These are phyloP conservation scores for Euclidia mi DNA, from an alignment of 2,888 invertebrate genomes.

Conservation along the genomic window DNA sequence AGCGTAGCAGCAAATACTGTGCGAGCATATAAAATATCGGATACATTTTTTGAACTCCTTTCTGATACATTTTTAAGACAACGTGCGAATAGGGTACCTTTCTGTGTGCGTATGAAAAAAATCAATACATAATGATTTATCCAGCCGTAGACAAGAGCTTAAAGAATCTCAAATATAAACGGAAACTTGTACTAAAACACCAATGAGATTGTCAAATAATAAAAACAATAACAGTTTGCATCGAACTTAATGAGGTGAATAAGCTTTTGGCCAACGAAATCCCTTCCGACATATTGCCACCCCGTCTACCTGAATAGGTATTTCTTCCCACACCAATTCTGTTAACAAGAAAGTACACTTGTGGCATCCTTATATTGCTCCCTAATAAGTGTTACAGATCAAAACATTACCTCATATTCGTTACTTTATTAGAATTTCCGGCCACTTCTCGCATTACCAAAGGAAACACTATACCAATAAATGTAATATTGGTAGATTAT, in stretches of 20 bases:
- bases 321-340: neutral
- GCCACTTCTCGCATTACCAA: conserved; percentile 16
- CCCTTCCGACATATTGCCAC: neutral
- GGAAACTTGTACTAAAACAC: no score
- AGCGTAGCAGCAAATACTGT: no score
- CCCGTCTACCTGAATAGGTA: neutral
- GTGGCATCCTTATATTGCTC: neutral
- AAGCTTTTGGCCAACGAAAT: neutral
- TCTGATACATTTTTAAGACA: no score
- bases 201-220: no score
- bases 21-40: no score
- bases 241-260: neutral
- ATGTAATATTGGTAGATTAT: conserved; percentile 4
- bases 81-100: no score
- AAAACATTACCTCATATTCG: conserved; percentile 9
- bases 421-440: conserved; percentile 22
- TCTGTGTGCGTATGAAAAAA: no score
- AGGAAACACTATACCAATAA: conserved; percentile 19
- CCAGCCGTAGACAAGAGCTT: no score
- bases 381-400: conserved; percentile 16
- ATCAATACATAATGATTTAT: no score
- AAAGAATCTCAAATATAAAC: no score
- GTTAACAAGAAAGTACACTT: neutral
- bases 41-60: no score
- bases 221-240: no score